Evolutionary conservation across 2,797 vertebrate species (phyloP), one percentile per base, ranked within the genome.

Genomic region (Pipistrellus nathusii): DNA sequence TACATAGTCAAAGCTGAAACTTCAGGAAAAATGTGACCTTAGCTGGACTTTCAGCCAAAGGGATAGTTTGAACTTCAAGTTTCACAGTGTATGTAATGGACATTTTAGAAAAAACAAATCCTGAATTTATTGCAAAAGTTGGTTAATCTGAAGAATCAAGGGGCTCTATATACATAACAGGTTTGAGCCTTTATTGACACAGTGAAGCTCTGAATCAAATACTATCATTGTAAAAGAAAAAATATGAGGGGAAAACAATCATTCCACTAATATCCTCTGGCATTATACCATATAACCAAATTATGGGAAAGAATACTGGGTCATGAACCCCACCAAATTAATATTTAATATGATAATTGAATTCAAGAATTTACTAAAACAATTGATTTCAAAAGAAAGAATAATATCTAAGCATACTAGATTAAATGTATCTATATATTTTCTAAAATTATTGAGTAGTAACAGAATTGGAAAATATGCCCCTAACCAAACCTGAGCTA

Each of bases 361-460:
- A 77, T 69, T 82, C 30, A 62, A 80, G 27, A 46, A 82, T 71
- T 94, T 62, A 51, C 21, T 71, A n/a, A 93, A 92, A 78, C 13
- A 90, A 57, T 76, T 7, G 5, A 41, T 87, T 73, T 78, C 46
- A 64, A 57, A 5, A 59, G 48, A 46, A 89, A 73, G 6, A 23
- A 72, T 76, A 76, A 21, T 2, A 57, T 8, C 12, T 15, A 62
- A 32, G 3, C 59, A 17, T 62, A 80, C 15, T 46, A 35, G 23
- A 77, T 87, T 38, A 91, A 89, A 55, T 9, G 10, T 25, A n/a
- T 3, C 18, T 8, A 14, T 27, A 44, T 38, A 64, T 83, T 92
- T 91, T 53, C 32, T 69, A 82, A 75, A 73, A 69, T 90, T 64
- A 69, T 27, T 44, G 8, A 69, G 8, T 41, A 85, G 38, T 46